Base-by-base conservation (phyloP, 2,113 vertebrate species). In the Pachycephala philippinensis region DNA sequence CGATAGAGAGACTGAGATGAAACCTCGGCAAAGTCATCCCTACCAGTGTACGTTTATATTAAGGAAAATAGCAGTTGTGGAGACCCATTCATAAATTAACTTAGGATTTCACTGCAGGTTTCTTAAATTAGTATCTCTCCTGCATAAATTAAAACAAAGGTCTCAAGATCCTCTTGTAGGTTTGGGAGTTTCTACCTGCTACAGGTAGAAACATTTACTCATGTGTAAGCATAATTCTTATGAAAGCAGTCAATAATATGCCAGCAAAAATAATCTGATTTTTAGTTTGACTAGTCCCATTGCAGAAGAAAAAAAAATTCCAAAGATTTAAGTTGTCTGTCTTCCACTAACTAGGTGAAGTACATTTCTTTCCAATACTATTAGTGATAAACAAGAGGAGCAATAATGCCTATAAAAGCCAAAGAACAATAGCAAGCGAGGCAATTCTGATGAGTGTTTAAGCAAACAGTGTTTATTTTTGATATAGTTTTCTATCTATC, bases 371-470 rank as follows among this genome's bases (percentile, higher is more conserved):
- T 91, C 40, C 40, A 47, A 0, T 65, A 59, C 39, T 78, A 22
- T 60, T 69, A 85, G 39, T 52, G 39, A n/a, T 68, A 74, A 93
- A 59, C 31, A 86, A 40, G 27, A 91, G 28, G 44, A 95, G 90
- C 86, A 95, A 85, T 93, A 92, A 89, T 37, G 18, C 18, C 19
- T 89, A 18, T 56, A 80, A 84, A 85, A 95, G 52, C 86, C 93
- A 97, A 95, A 96, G 83, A 96, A 77, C 26, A 88, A 31, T 33
- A 65, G 69, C 16, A 68, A 90, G 39, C 15, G 85, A 80, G 47
- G n/a, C 3, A 66, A n/a, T 95, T 84, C 28, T 88, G 59, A n/a
- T 80, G 42, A 84, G 27, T 65, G 30, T 82, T 74, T 75, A 74
- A 82, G 28, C 33, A 86, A 95, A 59, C 18, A 71, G 31, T 60